Conservation (phyloP, 2,797 vertebrate species). For the Pangasius djambal region DNA sequence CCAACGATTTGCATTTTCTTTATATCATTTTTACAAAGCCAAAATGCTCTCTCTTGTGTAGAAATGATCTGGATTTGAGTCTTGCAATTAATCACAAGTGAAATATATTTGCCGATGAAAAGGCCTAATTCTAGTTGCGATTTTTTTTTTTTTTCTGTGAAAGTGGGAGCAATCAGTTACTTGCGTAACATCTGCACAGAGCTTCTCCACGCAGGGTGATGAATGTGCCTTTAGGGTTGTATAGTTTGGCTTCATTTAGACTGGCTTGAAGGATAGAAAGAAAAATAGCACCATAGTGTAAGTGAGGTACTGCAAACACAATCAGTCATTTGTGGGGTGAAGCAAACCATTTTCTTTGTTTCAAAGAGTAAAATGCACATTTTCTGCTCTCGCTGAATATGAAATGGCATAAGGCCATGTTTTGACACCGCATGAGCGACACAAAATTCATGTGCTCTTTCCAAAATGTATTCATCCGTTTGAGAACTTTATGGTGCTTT, state of each 20-base stretch:
- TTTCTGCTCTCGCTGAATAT: constrained; percentile 51
- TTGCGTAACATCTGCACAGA: constrained; percentile 77
- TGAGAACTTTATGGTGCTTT: constrained; percentile 32
- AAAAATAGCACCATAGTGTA: constrained; percentile 77
- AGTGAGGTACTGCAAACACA: constrained; percentile 76
- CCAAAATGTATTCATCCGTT: constrained; percentile 50
- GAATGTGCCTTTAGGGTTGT: constrained; percentile 84
- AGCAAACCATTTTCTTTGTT: constrained; percentile 73
- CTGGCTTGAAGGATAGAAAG: constrained; percentile 75
- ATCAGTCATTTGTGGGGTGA: constrained; percentile 75
- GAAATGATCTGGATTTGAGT: constrained; percentile 85
- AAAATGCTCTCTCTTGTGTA: constrained; percentile 82
- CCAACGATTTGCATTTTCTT: constrained; percentile 88
- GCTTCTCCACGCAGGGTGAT: constrained; percentile 76
- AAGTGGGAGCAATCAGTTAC: constrained; percentile 77
- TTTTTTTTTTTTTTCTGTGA: constrained; percentile 58
- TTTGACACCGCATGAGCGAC: constrained; percentile 31
- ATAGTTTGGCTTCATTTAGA: constrained; percentile 83
- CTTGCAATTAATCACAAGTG: constrained; percentile 89
- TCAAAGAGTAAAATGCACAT: constrained; percentile 70
- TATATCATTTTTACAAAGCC: constrained; percentile 86
- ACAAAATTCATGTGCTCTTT: constrained; percentile 42
- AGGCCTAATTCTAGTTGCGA: constrained; percentile 84
- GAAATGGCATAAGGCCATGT: constrained; percentile 55
- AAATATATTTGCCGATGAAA: constrained; percentile 88